Percentiles rank a stretch among this genome's conserved stretches.
These are phyloP conservation scores for Zaprionus lineosus DNA, from an alignment of 2,888 invertebrate genomes.

Conservation along the genomic window DNA sequence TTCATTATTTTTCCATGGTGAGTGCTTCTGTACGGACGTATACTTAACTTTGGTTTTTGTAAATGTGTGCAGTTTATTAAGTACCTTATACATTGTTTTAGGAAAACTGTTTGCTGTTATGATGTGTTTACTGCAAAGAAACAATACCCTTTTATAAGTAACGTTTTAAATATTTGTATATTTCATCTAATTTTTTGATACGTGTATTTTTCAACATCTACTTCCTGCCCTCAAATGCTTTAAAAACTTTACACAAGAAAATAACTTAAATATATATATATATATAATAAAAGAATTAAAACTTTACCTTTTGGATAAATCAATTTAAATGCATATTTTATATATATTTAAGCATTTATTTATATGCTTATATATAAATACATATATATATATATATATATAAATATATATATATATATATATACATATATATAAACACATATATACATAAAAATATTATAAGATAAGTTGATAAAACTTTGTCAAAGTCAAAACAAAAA, in stretches of 20 bases:
- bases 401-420: conserved; percentile 24
- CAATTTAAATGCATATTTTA: conserved; percentile 76
- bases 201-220: conserved; percentile 77
- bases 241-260: conserved; percentile 73
- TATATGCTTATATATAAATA: conserved; percentile 60
- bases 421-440: conserved; percentile 21
- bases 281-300: conserved; percentile 66
- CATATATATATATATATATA: conserved; percentile 29
- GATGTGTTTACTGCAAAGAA: conserved; percentile 54
- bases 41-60: not conserved
- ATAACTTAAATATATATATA: conserved; percentile 58
- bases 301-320: conserved; percentile 78
- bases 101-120: conserved; percentile 5
- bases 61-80: not conserved
- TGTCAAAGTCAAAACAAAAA: conserved; percentile 70
- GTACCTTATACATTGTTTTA: conserved; percentile 4
- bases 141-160: conserved; percentile 54
- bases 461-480: conserved; percentile 71
- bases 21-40: not conserved
- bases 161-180: conserved; percentile 52
- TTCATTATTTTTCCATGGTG: conserved; percentile 3
- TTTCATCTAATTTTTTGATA: conserved; percentile 73
- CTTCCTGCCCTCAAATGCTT: conserved; percentile 79
- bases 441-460: conserved; percentile 37
- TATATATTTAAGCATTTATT: conserved; percentile 76